Percentiles rank a stretch among this genome's conserved stretches.
phyloP scores from a whole-genome alignment of 2,888 invertebrate genomes.

The Caenorhabditis sinica region DNA sequence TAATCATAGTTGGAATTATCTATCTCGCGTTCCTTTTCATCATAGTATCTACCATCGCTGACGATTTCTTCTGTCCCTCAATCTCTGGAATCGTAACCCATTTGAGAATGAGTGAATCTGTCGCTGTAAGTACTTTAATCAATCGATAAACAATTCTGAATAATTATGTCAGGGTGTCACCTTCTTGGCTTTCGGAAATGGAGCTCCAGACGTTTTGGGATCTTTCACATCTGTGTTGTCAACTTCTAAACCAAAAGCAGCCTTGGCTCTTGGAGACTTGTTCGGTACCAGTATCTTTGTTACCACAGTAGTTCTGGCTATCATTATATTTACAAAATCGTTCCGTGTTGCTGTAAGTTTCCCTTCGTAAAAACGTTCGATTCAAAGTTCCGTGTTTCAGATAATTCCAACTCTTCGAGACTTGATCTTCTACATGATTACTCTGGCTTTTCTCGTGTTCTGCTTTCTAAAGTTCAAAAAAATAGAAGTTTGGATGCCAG shows the following conservation, averaged over 20 bases:
- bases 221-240: slow-evolving; percentile 86
- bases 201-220: slow-evolving; percentile 88
- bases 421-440: slow-evolving; percentile 85
- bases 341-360: slow-evolving; percentile 83
- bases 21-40: slow-evolving; percentile 74
- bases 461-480: slow-evolving; percentile 85
- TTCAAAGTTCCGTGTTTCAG: slow-evolving; percentile 2
- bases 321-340: slow-evolving; percentile 86
- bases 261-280: slow-evolving; percentile 84
- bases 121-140: slow-evolving; percentile 80
- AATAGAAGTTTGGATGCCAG: slow-evolving; percentile 84
- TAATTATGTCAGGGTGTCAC: slow-evolving; percentile 86
- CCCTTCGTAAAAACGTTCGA: neutral
- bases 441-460: slow-evolving; percentile 85
- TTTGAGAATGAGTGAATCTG: slow-evolving; percentile 85
- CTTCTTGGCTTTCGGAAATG: slow-evolving; percentile 88
- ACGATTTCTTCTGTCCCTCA: slow-evolving; percentile 84
- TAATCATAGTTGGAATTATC: slow-evolving; percentile 70
- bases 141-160: neutral
- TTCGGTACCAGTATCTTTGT: slow-evolving; percentile 87
- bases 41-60: slow-evolving; percentile 76
- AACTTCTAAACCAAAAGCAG: slow-evolving; percentile 83
- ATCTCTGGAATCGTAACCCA: slow-evolving; percentile 85
- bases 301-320: slow-evolving; percentile 87
- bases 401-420: slow-evolving; percentile 85